phyloP scores from a whole-genome alignment of 2,797 vertebrate genomes.

The Arremon aurantiirostris region DNA sequence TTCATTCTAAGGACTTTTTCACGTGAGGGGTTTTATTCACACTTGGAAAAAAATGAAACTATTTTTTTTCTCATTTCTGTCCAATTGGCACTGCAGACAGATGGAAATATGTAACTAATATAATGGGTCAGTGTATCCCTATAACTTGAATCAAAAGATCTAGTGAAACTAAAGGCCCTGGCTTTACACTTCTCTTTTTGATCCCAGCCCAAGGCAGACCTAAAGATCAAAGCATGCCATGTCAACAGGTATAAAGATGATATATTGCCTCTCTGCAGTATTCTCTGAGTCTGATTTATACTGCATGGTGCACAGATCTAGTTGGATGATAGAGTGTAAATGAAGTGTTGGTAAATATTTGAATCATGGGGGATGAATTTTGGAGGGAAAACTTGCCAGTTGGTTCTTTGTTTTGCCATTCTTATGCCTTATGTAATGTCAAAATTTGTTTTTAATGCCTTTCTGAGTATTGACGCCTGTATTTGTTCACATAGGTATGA shows the following conservation, averaged over 20 bases:
- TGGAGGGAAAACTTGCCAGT: not conserved
- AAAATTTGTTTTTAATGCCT: not conserved
- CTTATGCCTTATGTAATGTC: not conserved
- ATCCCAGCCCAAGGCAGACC: not conserved
- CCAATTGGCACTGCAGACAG: not conserved
- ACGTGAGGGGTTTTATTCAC: not conserved
- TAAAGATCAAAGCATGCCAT: conserved; percentile 15
- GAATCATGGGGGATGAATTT: not conserved
- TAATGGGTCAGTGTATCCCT: not conserved
- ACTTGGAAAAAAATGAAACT: not conserved
- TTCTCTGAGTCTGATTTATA: not conserved
- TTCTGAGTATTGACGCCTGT: not conserved
- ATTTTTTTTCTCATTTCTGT: not conserved
- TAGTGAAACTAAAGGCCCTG: not conserved
- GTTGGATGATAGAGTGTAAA: not conserved
- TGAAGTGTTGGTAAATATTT: not conserved
- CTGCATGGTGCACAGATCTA: not conserved
- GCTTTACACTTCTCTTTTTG: not conserved
- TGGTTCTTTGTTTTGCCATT: not conserved
- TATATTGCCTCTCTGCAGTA: not conserved
- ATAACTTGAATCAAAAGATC: not conserved
- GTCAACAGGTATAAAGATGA: not conserved
- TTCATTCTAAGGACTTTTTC: not conserved
- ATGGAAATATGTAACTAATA: not conserved
- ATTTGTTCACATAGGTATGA: not conserved